Evolutionary conservation across 2,888 invertebrate species (phyloP).

Genomic region (Lasioglossum calceatum): DNA sequence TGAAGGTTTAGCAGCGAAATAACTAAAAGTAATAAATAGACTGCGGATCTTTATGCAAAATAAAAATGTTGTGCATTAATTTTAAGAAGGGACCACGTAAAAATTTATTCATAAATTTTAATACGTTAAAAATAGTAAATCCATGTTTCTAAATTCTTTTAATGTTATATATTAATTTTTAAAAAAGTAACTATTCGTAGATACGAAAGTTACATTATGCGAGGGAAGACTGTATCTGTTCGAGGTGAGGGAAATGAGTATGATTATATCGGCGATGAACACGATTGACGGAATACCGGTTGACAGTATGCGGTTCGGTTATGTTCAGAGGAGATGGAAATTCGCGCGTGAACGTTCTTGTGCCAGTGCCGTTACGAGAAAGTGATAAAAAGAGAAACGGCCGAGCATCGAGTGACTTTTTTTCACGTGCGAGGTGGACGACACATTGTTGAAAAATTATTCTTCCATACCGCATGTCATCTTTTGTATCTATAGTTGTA

Average conservation of each 20-base stretch:
- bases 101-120: too few species aligned
- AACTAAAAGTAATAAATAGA: too few species aligned
- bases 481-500: slow-evolving; percentile 70
- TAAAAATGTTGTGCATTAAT: too few species aligned
- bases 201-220: too few species aligned
- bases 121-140: too few species aligned
- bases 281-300: not conserved
- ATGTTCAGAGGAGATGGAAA: not conserved
- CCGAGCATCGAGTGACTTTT: slow-evolving; percentile 28
- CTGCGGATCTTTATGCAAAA: too few species aligned
- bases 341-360: slow-evolving; percentile 37
- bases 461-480: slow-evolving; percentile 59
- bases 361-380: slow-evolving; percentile 38
- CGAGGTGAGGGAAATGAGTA: not conserved
- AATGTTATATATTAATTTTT: too few species aligned
- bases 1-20: too few species aligned
- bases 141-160: too few species aligned
- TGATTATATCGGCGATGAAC: not conserved
- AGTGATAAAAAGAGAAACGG: slow-evolving; percentile 33
- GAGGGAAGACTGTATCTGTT: not conserved
- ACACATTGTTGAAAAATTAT: not conserved
- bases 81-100: too few species aligned
- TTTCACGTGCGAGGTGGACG: not conserved
- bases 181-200: too few species aligned
- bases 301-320: slow-evolving; percentile 14